Evolutionary conservation across 2,113 vertebrate species (phyloP), one percentile per base, ranked within the genome.

Genomic region (Uria aalge): DNA sequence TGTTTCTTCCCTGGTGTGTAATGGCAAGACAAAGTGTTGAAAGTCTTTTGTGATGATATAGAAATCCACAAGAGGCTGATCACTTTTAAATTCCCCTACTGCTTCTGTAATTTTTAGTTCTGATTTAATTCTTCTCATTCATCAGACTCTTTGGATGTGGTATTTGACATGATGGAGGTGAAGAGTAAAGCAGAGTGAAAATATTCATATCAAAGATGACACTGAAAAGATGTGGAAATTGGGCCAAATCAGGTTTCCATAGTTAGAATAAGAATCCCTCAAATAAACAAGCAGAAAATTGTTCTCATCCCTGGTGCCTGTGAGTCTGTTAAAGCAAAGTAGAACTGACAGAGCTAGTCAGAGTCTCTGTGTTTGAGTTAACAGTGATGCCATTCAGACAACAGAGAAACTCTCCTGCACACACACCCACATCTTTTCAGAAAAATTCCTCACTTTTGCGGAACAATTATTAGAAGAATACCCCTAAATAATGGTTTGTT

Each of bases 201-300:
- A 69, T 34, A 76, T 24, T 82, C 18, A 16, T 91, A 91, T 91
- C 88, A 83, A 94, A 96, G 94, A 97, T 26, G 84, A 96, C 77
- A 80, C 91, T 77, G 94, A 95, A 94, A 88, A 96, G 80, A 96
- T 92, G 95, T 76, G 74, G 96, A 88, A 97, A 91, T 92, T 68
- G 92, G 91, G 88, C 88, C 2, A 41, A 75, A 36, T 90, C 74
- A 76, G 74, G 87, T 95, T 97, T 97, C 86, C 75, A 43, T 74
- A 75, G 86, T 89, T 80, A 63, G 93, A 95, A 89, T 96, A 85
- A 66, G 85, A 96, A 91, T 76, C 69, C 47, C 66, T 95, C 92
- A 88, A 92, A 84, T 90, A 96, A 96, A 97, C 48, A 91, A 92
- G 91, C 81, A 93, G 96, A 96, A 96, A 93, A 95, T 93, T 79